Evolutionary conservation across 1,140 invertebrate species (phyloP).

Genomic region (Rhagoletis zephyria): DNA sequence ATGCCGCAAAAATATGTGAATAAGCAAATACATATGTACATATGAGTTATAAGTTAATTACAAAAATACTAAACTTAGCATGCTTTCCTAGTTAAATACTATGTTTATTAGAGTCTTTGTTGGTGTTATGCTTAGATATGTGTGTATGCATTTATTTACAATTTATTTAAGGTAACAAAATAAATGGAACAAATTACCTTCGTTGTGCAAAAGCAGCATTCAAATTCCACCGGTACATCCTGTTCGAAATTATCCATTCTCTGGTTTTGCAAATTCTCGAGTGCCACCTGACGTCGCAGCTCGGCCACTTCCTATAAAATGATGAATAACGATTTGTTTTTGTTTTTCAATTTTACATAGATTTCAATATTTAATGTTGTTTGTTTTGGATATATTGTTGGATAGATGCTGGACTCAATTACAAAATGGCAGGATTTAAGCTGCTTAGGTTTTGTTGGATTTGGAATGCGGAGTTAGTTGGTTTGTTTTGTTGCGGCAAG

Average conservation of each 20-base stretch:
- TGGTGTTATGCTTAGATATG: neutral
- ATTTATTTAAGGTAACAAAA: neutral
- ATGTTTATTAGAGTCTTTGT: neutral
- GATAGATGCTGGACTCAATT: conserved; percentile 20
- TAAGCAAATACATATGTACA: neutral
- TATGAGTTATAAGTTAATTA: neutral
- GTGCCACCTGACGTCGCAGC: conserved; percentile 72
- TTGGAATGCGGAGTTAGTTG: neutral
- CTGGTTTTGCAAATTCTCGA: conserved; percentile 72
- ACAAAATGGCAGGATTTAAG: neutral
- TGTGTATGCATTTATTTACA: neutral
- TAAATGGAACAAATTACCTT: conserved; percentile 79
- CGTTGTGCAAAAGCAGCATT: conserved; percentile 95
- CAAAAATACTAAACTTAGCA: neutral
- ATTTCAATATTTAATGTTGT: conserved; percentile 32
- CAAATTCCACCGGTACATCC: conserved; percentile 91
- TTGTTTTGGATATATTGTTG: conserved; percentile 28
- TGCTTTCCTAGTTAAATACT: neutral
- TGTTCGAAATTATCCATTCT: conserved; percentile 82
- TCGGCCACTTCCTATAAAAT: conserved; percentile 73
- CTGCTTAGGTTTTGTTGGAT: neutral
- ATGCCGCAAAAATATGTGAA: neutral
- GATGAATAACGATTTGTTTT: conserved; percentile 35
- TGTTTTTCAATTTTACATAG: conserved; percentile 21
- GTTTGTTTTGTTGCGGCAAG: neutral